Percentiles rank a stretch among this genome's conserved stretches.
Evolutionary conservation across 2,797 vertebrate genomes (phyloP).

Genomic region (Anolis apletophallus): DNA sequence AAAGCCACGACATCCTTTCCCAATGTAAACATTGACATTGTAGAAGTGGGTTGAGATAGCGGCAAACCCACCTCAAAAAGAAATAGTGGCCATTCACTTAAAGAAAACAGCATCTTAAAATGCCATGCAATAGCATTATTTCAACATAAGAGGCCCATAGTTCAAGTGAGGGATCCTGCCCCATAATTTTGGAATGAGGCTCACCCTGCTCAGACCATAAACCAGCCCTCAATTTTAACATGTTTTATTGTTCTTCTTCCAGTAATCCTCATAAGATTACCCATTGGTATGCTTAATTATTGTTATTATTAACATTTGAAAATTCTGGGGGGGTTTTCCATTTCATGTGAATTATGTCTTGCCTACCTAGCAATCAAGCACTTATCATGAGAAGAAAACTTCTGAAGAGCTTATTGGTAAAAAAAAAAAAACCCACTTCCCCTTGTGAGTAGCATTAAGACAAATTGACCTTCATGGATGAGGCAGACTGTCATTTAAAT

Average conservation of each 20-base stretch:
- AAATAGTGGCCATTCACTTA: neutral
- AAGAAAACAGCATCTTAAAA: neutral
- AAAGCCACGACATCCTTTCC: neutral
- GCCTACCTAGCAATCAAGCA: constrained; percentile 24
- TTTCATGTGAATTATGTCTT: constrained; percentile 20
- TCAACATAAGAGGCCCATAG: too few relatives aligned
- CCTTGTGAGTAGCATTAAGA: constrained; percentile 44
- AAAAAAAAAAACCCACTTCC: constrained; percentile 44
- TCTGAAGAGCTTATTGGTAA: constrained; percentile 43
- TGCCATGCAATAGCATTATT: too few relatives aligned
- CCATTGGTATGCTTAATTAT: neutral
- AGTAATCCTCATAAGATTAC: neutral
- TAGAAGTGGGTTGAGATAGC: neutral
- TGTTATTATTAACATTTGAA: neutral
- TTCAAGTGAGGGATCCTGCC: too few relatives aligned
- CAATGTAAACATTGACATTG: neutral
- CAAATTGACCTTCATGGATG: constrained; percentile 49
- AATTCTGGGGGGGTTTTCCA: neutral
- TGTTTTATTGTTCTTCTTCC: neutral
- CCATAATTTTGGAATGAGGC: too few relatives aligned
- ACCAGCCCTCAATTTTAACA: neutral
- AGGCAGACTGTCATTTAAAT: constrained; percentile 44
- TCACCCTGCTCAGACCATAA: too few relatives aligned
- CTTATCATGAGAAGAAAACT: constrained; percentile 54
- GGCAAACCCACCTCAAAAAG: neutral